Percentiles rank a stretch among this genome's conserved stretches.
phyloP scores from a whole-genome alignment of 2,113 vertebrate genomes.

The Tursiops truncatus region DNA sequence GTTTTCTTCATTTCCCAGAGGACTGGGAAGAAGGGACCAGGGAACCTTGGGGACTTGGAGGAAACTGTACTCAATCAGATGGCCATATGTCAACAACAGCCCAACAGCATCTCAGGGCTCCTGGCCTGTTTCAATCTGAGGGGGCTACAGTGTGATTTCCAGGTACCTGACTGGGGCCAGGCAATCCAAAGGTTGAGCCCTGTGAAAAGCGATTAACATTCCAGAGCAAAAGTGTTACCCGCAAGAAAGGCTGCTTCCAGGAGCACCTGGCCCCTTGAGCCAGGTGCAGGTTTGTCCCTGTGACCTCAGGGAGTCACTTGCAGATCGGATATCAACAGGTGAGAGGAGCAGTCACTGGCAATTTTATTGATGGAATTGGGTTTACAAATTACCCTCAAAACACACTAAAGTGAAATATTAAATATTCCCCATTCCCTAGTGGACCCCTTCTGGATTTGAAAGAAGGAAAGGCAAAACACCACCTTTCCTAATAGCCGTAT shows the following conservation, averaged over 20 bases:
- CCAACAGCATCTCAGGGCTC: background rate
- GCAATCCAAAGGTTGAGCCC: background rate
- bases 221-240: constrained; percentile 67
- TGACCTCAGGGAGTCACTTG: constrained; percentile 59
- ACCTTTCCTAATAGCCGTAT: background rate
- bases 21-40: background rate
- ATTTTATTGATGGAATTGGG: constrained; percentile 60
- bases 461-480: background rate
- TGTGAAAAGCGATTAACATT: constrained; percentile 63
- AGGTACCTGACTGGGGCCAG: background rate
- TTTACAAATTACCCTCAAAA: constrained; percentile 60
- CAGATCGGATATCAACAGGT: constrained; percentile 61
- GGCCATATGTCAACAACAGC: background rate
- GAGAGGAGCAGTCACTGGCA: constrained; percentile 34
- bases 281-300: constrained; percentile 50
- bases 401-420: constrained; percentile 51
- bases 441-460: constrained; percentile 17
- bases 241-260: constrained; percentile 44
- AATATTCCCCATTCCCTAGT: constrained; percentile 18
- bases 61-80: background rate
- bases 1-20: background rate
- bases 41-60: background rate
- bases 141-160: background rate
- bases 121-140: background rate
- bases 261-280: constrained; percentile 63